Evolutionary conservation across 2,113 vertebrate species (phyloP).

Genomic region (Melanerpes formicivorus): DNA sequence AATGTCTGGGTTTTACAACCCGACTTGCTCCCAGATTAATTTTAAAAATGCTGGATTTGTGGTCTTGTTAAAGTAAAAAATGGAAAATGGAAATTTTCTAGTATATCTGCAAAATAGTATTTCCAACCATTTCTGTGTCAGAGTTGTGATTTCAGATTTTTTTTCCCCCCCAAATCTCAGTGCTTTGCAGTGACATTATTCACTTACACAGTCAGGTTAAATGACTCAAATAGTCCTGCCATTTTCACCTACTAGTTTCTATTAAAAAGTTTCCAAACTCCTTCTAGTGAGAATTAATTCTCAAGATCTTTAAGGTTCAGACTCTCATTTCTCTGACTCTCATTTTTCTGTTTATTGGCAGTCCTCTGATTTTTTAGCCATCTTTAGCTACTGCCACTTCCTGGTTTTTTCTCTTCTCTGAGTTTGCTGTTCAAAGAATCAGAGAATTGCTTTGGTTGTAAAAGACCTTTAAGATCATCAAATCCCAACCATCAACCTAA

Average conservation of each 20-base stretch:
- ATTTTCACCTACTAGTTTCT: not conserved
- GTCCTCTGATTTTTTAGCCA: not conserved
- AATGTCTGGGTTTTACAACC: not conserved
- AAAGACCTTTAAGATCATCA: too few relatives aligned
- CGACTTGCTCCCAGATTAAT: not conserved
- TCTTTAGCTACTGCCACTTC: not conserved
- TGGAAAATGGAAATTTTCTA: not conserved
- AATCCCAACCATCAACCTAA: too few relatives aligned
- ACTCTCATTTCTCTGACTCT: not conserved
- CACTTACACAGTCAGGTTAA: not conserved
- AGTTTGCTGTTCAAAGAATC: not conserved
- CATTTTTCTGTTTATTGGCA: not conserved
- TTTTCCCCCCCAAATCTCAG: not conserved
- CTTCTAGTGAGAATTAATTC: not conserved
- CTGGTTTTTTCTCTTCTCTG: not conserved
- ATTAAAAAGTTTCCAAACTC: not conserved
- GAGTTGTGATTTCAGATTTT: not conserved
- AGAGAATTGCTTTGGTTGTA: too few relatives aligned
- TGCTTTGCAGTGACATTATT: not conserved
- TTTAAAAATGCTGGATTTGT: not conserved
- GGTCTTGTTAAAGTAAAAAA: not conserved
- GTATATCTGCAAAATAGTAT: not conserved
- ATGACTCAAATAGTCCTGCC: not conserved
- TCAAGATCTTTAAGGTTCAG: not conserved
- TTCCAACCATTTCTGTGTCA: not conserved